Percentiles rank a stretch among this genome's conserved stretches.
Conservation (phyloP, 1,140 invertebrate species). For the Augochlora pura region DNA sequence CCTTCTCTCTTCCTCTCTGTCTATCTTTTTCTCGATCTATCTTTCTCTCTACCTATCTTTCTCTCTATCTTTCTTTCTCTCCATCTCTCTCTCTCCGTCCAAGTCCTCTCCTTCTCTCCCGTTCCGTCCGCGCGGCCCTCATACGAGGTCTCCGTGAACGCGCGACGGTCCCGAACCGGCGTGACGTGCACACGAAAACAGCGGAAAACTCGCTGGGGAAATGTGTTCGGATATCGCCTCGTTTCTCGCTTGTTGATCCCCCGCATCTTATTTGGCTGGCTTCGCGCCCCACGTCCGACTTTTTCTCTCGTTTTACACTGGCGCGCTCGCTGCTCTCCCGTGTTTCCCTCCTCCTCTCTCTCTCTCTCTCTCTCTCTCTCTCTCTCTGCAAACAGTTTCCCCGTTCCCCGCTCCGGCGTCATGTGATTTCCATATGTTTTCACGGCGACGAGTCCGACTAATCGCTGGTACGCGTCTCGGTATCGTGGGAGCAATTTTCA, state of each 20-base stretch:
- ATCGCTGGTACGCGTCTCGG: too few relatives aligned
- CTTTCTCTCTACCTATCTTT: too few relatives aligned
- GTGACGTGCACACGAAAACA: constrained; percentile 22
- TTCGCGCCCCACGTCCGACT: not conserved
- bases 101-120: constrained; percentile 27
- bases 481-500: too few relatives aligned
- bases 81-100: constrained; percentile 10
- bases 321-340: not conserved
- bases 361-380: too few relatives aligned
- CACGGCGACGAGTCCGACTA: too few relatives aligned
- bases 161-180: constrained; percentile 16
- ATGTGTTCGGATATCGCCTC: not conserved
- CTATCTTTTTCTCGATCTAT: too few relatives aligned
- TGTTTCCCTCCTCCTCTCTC: too few relatives aligned
- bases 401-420: too few relatives aligned
- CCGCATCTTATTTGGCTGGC: not conserved
- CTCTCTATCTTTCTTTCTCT: constrained; percentile 36
- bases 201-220: constrained; percentile 30
- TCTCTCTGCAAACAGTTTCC: too few relatives aligned
- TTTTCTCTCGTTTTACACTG: too few relatives aligned
- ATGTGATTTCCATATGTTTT: too few relatives aligned
- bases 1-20: too few relatives aligned
- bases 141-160: constrained; percentile 10
- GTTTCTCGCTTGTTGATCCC: not conserved
- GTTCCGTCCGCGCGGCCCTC: constrained; percentile 24